phyloP scores from a whole-genome alignment of 2,113 vertebrate genomes.

The Melanerpes formicivorus region DNA sequence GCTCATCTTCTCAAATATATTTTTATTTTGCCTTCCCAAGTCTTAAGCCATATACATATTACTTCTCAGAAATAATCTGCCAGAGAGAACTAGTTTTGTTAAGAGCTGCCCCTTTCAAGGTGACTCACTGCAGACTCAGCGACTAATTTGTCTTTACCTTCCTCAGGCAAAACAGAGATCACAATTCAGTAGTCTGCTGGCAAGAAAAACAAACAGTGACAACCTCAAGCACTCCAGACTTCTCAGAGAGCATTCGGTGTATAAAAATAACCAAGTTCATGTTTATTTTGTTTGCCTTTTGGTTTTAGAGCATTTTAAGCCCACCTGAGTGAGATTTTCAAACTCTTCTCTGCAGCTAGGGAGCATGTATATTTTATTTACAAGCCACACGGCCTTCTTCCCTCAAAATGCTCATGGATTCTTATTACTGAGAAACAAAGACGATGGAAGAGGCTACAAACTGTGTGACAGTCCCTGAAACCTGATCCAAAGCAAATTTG shows the following conservation, averaged over 20 bases:
- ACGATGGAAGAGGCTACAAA: background rate
- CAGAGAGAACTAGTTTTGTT: background rate
- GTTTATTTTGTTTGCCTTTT: constrained; percentile 35
- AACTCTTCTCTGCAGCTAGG: background rate
- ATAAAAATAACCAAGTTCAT: constrained; percentile 22
- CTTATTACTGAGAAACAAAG: background rate
- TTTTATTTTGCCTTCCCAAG: background rate
- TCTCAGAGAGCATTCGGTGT: background rate
- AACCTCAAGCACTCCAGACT: constrained; percentile 16
- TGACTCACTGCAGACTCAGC: background rate
- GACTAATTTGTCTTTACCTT: constrained; percentile 30
- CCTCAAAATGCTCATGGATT: background rate
- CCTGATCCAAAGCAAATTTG: background rate
- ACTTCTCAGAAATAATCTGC: background rate
- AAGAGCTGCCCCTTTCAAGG: constrained; percentile 19
- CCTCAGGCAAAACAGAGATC: constrained; percentile 26
- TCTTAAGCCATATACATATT: background rate
- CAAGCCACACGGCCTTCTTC: background rate
- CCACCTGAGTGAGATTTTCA: constrained; percentile 1
- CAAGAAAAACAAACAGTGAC: constrained; percentile 38
- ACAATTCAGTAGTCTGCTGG: constrained; percentile 48
- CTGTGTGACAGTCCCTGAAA: background rate
- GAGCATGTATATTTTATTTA: constrained; percentile 5
- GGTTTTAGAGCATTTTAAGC: background rate
- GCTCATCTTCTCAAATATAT: background rate